Base-by-base conservation (phyloP, 30 jellyfish, hydroid and myxozoan species). In the Cassiopea xamachana region DNA sequence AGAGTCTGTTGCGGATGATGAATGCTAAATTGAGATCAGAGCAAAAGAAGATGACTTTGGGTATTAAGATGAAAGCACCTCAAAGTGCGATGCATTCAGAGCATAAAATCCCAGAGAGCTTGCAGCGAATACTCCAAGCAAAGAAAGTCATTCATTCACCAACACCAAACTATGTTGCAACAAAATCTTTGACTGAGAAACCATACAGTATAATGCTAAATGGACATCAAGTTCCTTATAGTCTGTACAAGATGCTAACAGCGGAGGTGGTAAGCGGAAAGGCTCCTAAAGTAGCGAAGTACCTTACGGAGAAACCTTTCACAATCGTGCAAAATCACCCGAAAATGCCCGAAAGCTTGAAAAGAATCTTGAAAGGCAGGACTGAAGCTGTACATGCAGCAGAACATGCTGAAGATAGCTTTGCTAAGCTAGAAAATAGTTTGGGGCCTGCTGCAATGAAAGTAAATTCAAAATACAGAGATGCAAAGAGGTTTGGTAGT, bases 291-390 rank as follows among this genome's bases (percentile, higher is more conserved):
- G 80, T 75, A 16, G 60, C 93, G 9, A 75, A 60, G 1, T 86
- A 86, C 80, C 72, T 75, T 1, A 77, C 68, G 6, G 64, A 74
- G 15, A 77, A 85, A 16, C 93, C 88, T 5, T 86, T 86, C 51
- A 86, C 59, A 46, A 73, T 77, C 14, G 80, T 75, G 51, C 87
- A 75, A 58, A 61, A 75, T 55, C 82, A 48, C 46, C 93, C 10
- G 3, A 75, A 60, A n/a, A 77, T 86, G 5, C 93, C 93, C 1
- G 93, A 75, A 39, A 86, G 93, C 45, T 75, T 86, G 82, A 62
- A 67, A 60, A 61, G 75, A 44, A 86, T 75, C 19, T 75, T 77
- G 17, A 59, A 18, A 0, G 93, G 81, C 16, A 62, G 58, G 27
- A 1, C 58, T 27, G 51, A 7, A 44, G 27, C 3, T 39, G 9